Evolutionary conservation across 2,797 vertebrate genomes (phyloP), one percentile per base, ranked within the genome.

Genomic region (Hippopotamyrus pictus): DNA sequence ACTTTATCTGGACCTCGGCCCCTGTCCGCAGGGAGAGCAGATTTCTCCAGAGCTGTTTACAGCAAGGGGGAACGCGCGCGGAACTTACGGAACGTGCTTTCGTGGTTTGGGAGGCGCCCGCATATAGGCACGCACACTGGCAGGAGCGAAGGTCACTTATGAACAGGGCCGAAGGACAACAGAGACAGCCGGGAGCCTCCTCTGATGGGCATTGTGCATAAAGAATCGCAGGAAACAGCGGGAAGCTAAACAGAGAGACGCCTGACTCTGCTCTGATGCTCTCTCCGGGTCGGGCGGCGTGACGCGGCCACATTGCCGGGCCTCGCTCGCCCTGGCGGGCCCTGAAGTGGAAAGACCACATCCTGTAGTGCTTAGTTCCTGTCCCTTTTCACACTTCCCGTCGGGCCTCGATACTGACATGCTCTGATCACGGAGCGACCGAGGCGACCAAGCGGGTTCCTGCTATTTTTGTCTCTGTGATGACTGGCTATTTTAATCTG

Each of bases 361-460:
- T 92, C 91, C 92, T 92, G 12, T 88, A 79, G 54, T 46, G 44
- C 33, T 69, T 29, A 88, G 88, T 91, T 92, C 88, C 91, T 91
- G 91, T 89, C 90, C 89, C 88, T 88, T 22, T 88, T 37, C 25
- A 65, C 48, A 76, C 88, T 37, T 88, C 88, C 46, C 48, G 25
- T 62, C 57, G 57, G 86, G 88, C 50, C 65, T 22, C 48, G 89
- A 88, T 37, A 57, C 86, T 73, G 69, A 17, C 3, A 19, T 25
- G 25, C 41, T 5, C 73, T 51, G 65, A 51, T 76, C 86, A 89
- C 82, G 73, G 25, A n/a, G 44, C 8, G 9, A 14, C 44, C 5
- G 14, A 51, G n/a, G 17, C 41, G 29, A 54, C 19, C 53, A 11
- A 37, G 29, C 54, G 17, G 11, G n/a, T 85, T 85, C n/a, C 44